These are phyloP conservation scores for Rattus norvegicus DNA, from an alignment of 2,113 vertebrate genomes.

Conservation along the genomic window DNA sequence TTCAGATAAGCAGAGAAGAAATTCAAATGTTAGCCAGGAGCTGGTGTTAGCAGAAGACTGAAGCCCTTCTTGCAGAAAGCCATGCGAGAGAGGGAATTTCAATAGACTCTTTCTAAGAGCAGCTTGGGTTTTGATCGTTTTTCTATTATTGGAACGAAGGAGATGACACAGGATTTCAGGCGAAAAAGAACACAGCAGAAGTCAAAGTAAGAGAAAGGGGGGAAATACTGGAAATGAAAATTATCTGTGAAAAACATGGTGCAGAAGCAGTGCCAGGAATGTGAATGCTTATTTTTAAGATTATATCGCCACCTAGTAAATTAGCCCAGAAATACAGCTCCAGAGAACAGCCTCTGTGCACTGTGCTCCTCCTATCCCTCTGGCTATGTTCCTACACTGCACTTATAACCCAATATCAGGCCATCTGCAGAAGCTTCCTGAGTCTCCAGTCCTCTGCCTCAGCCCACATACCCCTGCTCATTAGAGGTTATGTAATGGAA, in stretches of 20 bases:
- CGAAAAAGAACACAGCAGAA: not conserved
- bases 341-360: not conserved
- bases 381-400: accelerated
- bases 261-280: not conserved
- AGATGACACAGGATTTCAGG: not conserved
- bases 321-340: slow-evolving; percentile 75
- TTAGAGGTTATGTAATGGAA: not conserved
- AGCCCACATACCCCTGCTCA: not conserved
- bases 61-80: not conserved
- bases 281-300: slow-evolving; percentile 81
- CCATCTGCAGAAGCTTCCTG: not conserved
- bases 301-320: slow-evolving; percentile 87
- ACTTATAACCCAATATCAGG: accelerated
- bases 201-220: slow-evolving; percentile 20
- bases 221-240: not conserved
- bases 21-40: not conserved
- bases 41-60: not conserved
- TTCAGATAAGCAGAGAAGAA: not conserved
- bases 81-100: not conserved
- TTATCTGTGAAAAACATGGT: not conserved
- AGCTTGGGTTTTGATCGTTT: slow-evolving; percentile 23
- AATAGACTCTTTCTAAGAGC: not conserved
- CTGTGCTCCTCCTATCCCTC: not conserved
- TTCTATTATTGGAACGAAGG: not conserved
- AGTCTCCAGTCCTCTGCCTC: not conserved